Evolutionary conservation across 1,140 invertebrate genomes (phyloP).

Genomic region (Dolichoris vasculosae): DNA sequence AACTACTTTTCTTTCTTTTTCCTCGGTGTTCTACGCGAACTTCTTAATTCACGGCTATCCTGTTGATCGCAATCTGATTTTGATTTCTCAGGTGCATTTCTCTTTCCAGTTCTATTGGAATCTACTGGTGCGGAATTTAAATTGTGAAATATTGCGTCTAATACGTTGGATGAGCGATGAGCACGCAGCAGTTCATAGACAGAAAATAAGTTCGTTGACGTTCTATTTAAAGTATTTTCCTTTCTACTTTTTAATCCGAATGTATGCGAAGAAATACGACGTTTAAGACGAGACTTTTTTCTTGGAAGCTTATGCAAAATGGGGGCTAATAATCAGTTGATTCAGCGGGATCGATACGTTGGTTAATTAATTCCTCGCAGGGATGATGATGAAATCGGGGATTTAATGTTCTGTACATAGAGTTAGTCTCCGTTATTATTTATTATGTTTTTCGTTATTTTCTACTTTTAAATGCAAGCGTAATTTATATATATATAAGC

Average conservation of each 20-base stretch:
- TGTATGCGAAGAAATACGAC: slow-evolving; percentile 5
- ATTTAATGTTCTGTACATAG: slow-evolving; percentile 61
- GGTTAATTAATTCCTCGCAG: slow-evolving; percentile 48
- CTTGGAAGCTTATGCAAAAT: slow-evolving; percentile 33
- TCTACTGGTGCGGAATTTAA: too few species aligned
- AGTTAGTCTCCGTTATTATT: slow-evolving; percentile 61
- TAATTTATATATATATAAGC: slow-evolving; percentile 59
- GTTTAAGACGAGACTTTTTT: slow-evolving; percentile 31
- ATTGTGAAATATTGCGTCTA: too few species aligned
- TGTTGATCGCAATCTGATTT: too few species aligned
- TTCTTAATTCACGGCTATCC: too few species aligned
- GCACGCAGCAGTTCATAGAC: slow-evolving; percentile 2
- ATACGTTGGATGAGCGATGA: too few species aligned
- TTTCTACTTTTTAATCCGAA: background rate
- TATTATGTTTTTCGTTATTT: slow-evolving; percentile 61
- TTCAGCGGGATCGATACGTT: slow-evolving; percentile 15
- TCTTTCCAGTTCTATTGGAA: too few species aligned
- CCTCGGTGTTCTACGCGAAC: too few species aligned
- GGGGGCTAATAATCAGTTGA: slow-evolving; percentile 21
- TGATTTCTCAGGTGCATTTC: too few species aligned
- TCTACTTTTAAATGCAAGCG: slow-evolving; percentile 58
- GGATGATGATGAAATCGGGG: slow-evolving; percentile 45
- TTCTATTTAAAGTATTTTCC: slow-evolving; percentile 34
- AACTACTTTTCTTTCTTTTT: too few species aligned
- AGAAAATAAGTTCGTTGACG: slow-evolving; percentile 10